phyloP scores from a whole-genome alignment of 2,797 vertebrate genomes.

The Gallirallus australis region DNA sequence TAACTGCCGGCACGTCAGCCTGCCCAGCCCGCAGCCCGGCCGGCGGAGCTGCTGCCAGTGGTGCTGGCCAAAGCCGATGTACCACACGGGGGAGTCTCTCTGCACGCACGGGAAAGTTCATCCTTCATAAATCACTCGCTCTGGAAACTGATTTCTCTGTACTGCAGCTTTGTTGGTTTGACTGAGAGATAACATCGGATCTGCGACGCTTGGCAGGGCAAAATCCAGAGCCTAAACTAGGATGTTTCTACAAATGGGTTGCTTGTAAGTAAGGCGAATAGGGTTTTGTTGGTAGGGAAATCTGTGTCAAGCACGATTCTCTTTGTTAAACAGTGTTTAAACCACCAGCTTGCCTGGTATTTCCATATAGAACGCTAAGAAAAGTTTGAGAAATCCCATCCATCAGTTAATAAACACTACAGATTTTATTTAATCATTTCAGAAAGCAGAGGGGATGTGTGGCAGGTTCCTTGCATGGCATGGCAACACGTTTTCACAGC shows the following conservation, averaged over 20 bases:
- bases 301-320: background rate
- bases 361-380: background rate
- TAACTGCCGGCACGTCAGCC: background rate
- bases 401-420: background rate
- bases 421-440: background rate
- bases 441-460: background rate
- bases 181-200: background rate
- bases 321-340: background rate
- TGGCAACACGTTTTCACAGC: background rate
- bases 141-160: slow-evolving; percentile 36
- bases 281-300: background rate
- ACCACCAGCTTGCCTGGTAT: background rate
- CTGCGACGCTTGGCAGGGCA: background rate
- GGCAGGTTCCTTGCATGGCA: background rate
- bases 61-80: background rate
- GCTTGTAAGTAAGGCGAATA: background rate
- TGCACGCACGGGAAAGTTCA: slow-evolving; percentile 26
- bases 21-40: background rate
- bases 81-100: slow-evolving; percentile 80
- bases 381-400: background rate
- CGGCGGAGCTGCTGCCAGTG: background rate
- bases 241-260: background rate
- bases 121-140: slow-evolving; percentile 48
- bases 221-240: background rate
- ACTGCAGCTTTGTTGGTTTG: slow-evolving; percentile 13